Percentiles rank a stretch among this genome's conserved stretches.
These are phyloP conservation scores for Ahaetulla prasina DNA, from an alignment of 2,113 vertebrate species.

Conservation along the genomic window DNA sequence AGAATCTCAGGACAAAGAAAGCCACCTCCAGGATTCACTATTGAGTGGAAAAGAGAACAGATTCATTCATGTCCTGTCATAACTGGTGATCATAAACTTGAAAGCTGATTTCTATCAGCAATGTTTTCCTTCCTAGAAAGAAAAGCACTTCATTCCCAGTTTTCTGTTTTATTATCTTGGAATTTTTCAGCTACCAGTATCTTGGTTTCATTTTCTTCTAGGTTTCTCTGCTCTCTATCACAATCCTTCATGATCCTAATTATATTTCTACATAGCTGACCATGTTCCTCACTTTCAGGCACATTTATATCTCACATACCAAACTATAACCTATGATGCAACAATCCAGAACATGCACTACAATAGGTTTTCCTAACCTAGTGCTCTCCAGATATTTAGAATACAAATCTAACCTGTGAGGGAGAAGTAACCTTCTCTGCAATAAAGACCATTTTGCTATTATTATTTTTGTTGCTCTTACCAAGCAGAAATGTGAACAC, in stretches of 20 bases:
- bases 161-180: neutral
- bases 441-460: neutral
- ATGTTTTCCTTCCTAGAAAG: neutral
- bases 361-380: neutral
- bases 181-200: neutral
- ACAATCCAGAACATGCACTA: neutral
- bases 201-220: neutral
- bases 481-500: neutral
- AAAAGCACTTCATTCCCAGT: neutral
- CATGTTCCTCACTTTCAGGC: neutral
- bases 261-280: neutral
- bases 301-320: neutral
- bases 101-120: neutral
- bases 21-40: neutral
- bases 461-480: neutral
- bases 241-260: neutral
- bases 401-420: neutral
- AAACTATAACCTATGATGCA: neutral
- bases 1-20: neutral
- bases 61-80: neutral
- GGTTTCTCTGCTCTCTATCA: neutral
- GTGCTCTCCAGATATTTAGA: neutral
- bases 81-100: neutral
- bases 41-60: neutral
- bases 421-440: neutral